Base-by-base conservation (phyloP, 2,797 vertebrate species). In the Cygnus olor region DNA sequence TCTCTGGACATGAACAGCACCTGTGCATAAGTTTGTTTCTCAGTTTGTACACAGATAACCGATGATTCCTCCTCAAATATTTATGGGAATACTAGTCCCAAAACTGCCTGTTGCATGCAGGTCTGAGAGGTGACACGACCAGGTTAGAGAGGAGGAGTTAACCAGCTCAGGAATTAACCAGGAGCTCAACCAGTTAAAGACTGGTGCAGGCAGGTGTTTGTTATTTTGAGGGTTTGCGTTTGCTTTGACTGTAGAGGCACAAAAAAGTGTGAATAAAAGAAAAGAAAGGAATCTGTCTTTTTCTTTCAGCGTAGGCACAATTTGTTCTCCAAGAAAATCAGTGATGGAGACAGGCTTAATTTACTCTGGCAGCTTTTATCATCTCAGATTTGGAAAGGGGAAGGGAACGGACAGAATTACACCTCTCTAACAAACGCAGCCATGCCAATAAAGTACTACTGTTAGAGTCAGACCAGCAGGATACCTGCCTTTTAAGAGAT, bases 281-380 rank as follows among this genome's bases (percentile, higher is more conserved):
- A 58, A 63, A 61, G 3, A 57, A 49, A 63, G n/a, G 15, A 44
- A 57, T 38, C 32, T 38, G 40, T n/a, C 34, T 44, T 77, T 12
- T 80, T 74, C 40, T 88, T 44, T 51, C 80, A 17, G 2, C 5
- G 18, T 4, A 74, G 64, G 57, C 21, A 0, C 21, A 9, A 17
- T 70, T 66, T 68, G 24, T 22, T 17, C 82, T 95, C 94, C 91
- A 96, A 95, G 85, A 91, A 90, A 74, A 96, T 84, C 91, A 94
- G 80, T 1, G 54, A 18, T 28, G 83, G 96, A 86, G 93, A 81
- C 88, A 47, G 80, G 77, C 11, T 1, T 45, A n/a, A 85, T 36
- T 70, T 63, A 34, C 80, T 66, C 90, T 81, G 94, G 91, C 76
- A 89, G 64, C 45, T 77, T 66, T 32, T 16, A 14, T 60, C 47